phyloP scores from a whole-genome alignment of 1,140 invertebrate genomes.

The Oryctes rhinoceros region DNA sequence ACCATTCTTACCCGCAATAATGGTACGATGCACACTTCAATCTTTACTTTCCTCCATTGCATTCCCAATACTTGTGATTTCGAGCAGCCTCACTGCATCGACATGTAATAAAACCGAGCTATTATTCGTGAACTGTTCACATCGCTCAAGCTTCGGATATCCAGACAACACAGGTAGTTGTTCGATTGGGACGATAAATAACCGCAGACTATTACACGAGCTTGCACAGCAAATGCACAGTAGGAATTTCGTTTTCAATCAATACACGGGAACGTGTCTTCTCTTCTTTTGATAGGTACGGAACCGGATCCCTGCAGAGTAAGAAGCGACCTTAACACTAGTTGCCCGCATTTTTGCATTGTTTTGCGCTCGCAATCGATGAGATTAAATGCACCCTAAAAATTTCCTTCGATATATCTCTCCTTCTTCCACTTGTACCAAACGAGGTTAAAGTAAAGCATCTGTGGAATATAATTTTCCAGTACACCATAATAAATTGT shows the following conservation, averaged over 20 bases:
- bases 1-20: too few relatives aligned
- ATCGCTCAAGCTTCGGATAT: neutral
- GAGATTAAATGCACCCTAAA: slow-evolving; percentile 10
- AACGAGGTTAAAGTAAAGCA: neutral
- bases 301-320: neutral
- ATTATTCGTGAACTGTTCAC: neutral
- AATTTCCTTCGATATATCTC: neutral
- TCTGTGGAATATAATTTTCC: neutral
- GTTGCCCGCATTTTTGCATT: slow-evolving; percentile 12
- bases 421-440: neutral
- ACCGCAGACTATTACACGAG: slow-evolving; percentile 23
- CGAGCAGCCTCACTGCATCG: neutral
- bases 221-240: slow-evolving; percentile 39
- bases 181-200: slow-evolving; percentile 24
- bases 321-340: neutral
- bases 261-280: slow-evolving; percentile 20
- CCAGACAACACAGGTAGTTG: neutral
- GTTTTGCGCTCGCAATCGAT: neutral
- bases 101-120: neutral
- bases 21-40: neutral
- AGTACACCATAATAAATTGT: neutral
- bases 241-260: slow-evolving; percentile 42
- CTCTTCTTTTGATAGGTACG: neutral
- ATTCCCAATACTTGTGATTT: neutral
- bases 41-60: neutral